Percentiles rank a stretch among this genome's conserved stretches.
These are phyloP conservation scores for Cassiopea xamachana DNA, from an alignment of 30 jellyfish, hydroid and myxozoan species.

Conservation along the genomic window DNA sequence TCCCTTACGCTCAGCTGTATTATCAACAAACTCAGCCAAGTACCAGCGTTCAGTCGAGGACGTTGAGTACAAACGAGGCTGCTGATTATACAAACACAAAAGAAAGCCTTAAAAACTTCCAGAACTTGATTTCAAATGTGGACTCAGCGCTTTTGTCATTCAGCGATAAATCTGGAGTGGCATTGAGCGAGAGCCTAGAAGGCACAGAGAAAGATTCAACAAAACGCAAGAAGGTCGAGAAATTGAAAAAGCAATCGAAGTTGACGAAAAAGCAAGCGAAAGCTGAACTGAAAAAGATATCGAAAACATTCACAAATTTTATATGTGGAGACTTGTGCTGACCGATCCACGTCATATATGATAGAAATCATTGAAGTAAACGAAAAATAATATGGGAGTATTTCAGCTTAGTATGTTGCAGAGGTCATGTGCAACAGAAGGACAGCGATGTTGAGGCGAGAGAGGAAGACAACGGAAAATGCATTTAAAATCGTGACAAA, in stretches of 20 bases:
- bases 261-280: slow-evolving; percentile 26
- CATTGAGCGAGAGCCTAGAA: slow-evolving; percentile 37
- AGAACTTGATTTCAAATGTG: slow-evolving; percentile 34
- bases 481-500: too few relatives aligned
- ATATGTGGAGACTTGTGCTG: slow-evolving; percentile 56
- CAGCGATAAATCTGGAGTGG: slow-evolving; percentile 39
- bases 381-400: too few relatives aligned
- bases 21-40: not conserved
- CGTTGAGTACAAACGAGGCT: slow-evolving; percentile 8
- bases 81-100: not conserved
- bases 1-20: slow-evolving; percentile 6
- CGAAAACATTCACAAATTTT: slow-evolving; percentile 54
- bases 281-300: slow-evolving; percentile 30
- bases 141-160: slow-evolving; percentile 59
- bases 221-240: not conserved
- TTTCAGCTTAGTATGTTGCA: too few relatives aligned
- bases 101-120: slow-evolving; percentile 46
- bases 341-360: not conserved
- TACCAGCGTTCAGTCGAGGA: slow-evolving; percentile 11
- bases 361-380: not conserved
- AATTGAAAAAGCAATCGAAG: slow-evolving; percentile 38
- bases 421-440: too few relatives aligned
- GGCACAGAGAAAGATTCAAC: slow-evolving; percentile 6
- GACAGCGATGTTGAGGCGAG: too few relatives aligned
- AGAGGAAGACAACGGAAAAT: too few relatives aligned